Conservation (phyloP, 2,888 invertebrate species). For the Sminthurides aquaticus region DNA sequence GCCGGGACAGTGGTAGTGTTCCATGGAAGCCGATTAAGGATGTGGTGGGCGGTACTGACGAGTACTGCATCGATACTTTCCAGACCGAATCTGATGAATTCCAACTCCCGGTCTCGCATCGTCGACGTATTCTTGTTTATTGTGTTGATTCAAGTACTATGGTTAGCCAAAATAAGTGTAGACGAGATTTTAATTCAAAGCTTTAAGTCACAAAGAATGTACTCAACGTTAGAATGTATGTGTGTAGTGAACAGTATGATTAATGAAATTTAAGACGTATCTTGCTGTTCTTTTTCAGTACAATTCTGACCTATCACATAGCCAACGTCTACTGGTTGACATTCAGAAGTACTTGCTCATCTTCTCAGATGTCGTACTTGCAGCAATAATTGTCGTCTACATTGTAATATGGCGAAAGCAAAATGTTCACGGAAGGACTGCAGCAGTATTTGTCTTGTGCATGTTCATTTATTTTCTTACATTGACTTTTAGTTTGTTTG, state of each 20-base stretch:
- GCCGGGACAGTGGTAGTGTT: too few relatives aligned
- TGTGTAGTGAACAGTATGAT: too few relatives aligned
- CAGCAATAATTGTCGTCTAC: neutral
- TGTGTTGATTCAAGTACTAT: too few relatives aligned
- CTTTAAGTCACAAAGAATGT: too few relatives aligned
- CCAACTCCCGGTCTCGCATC: neutral
- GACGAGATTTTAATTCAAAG: too few relatives aligned
- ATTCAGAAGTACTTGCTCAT: neutral
- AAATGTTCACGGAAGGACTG: constrained; percentile 2
- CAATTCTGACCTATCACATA: neutral
- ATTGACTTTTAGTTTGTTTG: neutral
- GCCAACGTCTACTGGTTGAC: neutral
- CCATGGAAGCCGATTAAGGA: neutral
- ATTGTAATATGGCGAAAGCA: neutral
- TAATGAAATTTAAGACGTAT: too few relatives aligned
- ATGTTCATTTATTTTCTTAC: neutral
- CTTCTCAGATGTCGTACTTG: neutral
- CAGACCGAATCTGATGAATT: neutral
- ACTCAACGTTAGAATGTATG: neutral
- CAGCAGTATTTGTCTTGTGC: neutral
- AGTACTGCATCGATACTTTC: neutral
- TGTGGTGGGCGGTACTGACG: neutral
- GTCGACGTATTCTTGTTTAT: neutral
- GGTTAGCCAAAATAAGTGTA: too few relatives aligned
- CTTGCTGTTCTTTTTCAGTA: too few relatives aligned